phyloP scores from a whole-genome alignment of 2,888 invertebrate species.

The Diplazon laetatorius region DNA sequence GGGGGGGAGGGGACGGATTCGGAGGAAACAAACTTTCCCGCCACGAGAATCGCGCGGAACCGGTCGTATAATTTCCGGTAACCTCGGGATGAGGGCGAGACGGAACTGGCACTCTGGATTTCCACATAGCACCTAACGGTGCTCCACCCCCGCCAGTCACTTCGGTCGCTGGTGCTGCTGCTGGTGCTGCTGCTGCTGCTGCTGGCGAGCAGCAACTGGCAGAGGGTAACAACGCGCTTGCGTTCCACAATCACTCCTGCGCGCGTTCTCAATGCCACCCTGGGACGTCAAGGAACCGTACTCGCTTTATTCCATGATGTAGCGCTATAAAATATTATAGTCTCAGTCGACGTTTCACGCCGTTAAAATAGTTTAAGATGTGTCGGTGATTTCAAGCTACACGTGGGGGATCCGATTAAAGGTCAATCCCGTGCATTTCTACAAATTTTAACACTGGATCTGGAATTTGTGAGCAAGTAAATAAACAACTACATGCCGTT shows the following conservation, averaged over 20 bases:
- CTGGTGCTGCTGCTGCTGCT: conserved; percentile 68
- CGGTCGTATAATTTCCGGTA: conserved; percentile 64
- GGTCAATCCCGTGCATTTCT: too few species aligned
- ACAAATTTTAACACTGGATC: not conserved
- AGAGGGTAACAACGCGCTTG: conserved; percentile 73
- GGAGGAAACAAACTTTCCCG: conserved; percentile 62
- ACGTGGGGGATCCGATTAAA: not conserved
- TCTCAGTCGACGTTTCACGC: not conserved
- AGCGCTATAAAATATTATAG: not conserved
- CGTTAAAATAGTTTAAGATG: conserved; percentile 12
- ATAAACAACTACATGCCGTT: not conserved
- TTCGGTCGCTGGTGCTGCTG: conserved; percentile 70
- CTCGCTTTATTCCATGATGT: not conserved
- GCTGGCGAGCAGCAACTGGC: conserved; percentile 59
- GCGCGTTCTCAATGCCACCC: conserved; percentile 69
- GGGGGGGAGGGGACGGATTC: not conserved
- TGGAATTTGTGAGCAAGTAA: not conserved
- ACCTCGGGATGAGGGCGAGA: conserved; percentile 72
- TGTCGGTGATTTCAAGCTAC: not conserved
- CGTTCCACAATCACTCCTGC: conserved; percentile 76
- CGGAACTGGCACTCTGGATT: conserved; percentile 77
- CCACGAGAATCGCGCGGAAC: conserved; percentile 56
- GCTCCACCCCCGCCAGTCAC: conserved; percentile 74
- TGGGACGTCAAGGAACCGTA: conserved; percentile 43
- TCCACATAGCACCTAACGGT: conserved; percentile 71